phyloP scores from a whole-genome alignment of 2,113 vertebrate genomes.

The Apodemus speciosus region DNA sequence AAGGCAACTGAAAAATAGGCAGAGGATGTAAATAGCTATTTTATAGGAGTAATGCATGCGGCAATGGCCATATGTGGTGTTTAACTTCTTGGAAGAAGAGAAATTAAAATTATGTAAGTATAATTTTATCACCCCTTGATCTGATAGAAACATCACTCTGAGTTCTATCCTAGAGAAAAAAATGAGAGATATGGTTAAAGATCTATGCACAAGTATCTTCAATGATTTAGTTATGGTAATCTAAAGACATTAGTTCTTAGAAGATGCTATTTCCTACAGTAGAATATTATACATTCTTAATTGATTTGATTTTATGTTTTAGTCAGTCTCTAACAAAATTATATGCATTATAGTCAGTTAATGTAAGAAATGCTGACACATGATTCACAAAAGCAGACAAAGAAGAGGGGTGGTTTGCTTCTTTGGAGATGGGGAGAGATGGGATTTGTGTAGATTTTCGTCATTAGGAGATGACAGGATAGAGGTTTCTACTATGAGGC shows the following conservation, averaged over 20 bases:
- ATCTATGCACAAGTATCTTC: constrained; percentile 38
- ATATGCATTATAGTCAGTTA: constrained; percentile 40
- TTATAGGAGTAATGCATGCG: constrained; percentile 32
- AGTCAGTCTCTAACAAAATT: constrained; percentile 35
- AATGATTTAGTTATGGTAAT: constrained; percentile 65
- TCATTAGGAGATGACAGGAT: not conserved
- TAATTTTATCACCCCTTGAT: constrained; percentile 60
- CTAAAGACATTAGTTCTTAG: constrained; percentile 50
- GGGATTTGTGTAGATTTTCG: not conserved
- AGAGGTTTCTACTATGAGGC: not conserved
- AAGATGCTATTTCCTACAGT: constrained; percentile 40
- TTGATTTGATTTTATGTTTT: constrained; percentile 53
- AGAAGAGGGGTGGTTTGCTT: not conserved
- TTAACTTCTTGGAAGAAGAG: constrained; percentile 49
- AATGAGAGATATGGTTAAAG: constrained; percentile 51
- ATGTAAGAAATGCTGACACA: constrained; percentile 47
- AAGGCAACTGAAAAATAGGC: constrained; percentile 49
- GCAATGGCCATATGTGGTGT: not conserved
- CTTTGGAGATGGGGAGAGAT: not conserved
- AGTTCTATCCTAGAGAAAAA: constrained; percentile 55
- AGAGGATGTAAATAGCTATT: constrained; percentile 46
- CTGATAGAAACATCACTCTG: constrained; percentile 52
- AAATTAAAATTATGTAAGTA: constrained; percentile 53
- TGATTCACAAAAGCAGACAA: constrained; percentile 42
- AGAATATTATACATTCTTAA: constrained; percentile 59